Base-by-base conservation (phyloP, 2,797 vertebrate species). In the Ptychadena robeensis region DNA sequence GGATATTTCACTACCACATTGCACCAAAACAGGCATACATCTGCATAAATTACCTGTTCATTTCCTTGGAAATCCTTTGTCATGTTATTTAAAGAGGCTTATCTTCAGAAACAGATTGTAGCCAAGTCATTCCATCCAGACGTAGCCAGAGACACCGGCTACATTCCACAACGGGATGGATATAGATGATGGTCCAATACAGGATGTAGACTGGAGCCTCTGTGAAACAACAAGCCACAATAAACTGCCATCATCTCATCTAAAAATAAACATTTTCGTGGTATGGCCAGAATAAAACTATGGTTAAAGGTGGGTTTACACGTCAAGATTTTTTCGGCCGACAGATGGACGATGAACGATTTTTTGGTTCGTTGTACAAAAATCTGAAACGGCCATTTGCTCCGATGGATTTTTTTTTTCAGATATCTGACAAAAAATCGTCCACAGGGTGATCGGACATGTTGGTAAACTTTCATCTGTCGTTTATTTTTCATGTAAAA, bases 161-260 rank as follows among this genome's bases (percentile, higher is more conserved):
- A 27, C 9, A 48, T 38, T 34, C 69, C 57, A 18, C 71, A 34
- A 27, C 44, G 76, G 80, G 72, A 82, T 68, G 80, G 64, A 61
- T 72, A 68, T 72, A 59, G 59, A 57, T 66, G 22, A 28, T 31
- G 70, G 65, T 27, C 31, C 37, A 53, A 18, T 44, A 68, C 71
- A 81, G 80, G 80, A 82, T 61, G 34, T 73, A 40, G 59, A 34
- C 25, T 25, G 72, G 61, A 61, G 72, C 63, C 73, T 44, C 14
- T 40, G 18, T 3, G 38, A 31, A n/a, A 25, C 25, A 69, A 15
- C 34, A 10, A 68, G 34, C 22, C 18, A 66, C 40, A 66, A 64
- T 44, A 65, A 65, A 11, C 65, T 27, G 25, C 30, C 38, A 67
- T 31, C 4, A 34, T 68, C 64, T 32, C n/a, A 40, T 28, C 67